Evolutionary conservation across 2,888 invertebrate species (phyloP).

Genomic region (Cyclophora punctaria): DNA sequence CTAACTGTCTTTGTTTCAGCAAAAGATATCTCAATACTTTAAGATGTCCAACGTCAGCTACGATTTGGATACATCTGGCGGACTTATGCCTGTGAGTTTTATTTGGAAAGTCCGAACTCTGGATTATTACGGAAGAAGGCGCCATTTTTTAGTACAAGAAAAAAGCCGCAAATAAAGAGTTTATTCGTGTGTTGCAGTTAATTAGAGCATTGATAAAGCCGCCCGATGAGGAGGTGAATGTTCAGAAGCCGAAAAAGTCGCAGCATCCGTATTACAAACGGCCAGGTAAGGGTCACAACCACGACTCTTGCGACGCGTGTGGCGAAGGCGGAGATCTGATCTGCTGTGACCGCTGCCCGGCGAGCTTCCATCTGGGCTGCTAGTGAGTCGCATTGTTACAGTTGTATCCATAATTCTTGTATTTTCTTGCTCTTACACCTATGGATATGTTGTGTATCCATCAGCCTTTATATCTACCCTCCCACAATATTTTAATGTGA

Average conservation of each 20-base stretch:
- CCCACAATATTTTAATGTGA: no score
- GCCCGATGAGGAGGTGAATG: slow-evolving; percentile 83
- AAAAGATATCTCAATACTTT: slow-evolving; percentile 11
- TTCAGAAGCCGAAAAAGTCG: slow-evolving; percentile 75
- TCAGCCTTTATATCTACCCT: no score
- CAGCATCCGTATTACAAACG: slow-evolving; percentile 89
- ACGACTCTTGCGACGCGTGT: slow-evolving; percentile 95
- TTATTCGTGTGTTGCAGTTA: slow-evolving; percentile 75
- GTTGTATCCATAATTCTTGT: no score
- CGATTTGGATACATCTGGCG: slow-evolving; percentile 85
- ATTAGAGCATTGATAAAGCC: slow-evolving; percentile 92
- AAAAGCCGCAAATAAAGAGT: slow-evolving; percentile 3
- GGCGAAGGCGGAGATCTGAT: slow-evolving; percentile 95
- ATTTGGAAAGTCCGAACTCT: neutral
- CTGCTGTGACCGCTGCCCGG: slow-evolving; percentile 96
- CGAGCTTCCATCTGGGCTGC: slow-evolving; percentile 96
- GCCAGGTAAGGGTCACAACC: slow-evolving; percentile 92
- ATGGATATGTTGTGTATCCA: no score
- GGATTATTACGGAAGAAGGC: slow-evolving; percentile 13
- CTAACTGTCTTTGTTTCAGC: no score
- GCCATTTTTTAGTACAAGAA: slow-evolving; percentile 32
- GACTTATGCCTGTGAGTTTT: slow-evolving; percentile 88
- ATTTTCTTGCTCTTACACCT: no score
- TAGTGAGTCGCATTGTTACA: slow-evolving; percentile 79
- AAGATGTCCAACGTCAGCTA: slow-evolving; percentile 77